Evolutionary conservation across 1,140 invertebrate genomes (phyloP).

Genomic region (Drosophila pseudoobscura): DNA sequence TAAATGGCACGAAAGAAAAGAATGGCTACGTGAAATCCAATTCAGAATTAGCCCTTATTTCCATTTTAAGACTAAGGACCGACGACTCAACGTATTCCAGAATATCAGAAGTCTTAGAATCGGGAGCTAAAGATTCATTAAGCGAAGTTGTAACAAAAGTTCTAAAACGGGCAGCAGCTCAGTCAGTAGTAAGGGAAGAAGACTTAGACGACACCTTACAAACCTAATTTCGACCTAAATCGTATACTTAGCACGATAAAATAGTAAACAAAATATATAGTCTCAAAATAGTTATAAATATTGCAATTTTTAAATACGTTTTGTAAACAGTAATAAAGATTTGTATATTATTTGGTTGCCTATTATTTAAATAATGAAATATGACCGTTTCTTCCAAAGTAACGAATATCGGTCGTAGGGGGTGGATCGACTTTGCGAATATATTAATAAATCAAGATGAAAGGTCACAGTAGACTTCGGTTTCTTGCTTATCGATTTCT

Average conservation of each 20-base stretch:
- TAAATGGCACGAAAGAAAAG: constrained; percentile 99
- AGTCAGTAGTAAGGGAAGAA: constrained; percentile 92
- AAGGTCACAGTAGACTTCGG: no score
- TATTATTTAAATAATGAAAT: no score
- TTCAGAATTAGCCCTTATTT: constrained; percentile 95
- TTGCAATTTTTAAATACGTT: constrained; percentile 6
- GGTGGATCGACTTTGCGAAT: no score
- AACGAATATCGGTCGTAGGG: no score
- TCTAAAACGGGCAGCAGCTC: constrained; percentile 88
- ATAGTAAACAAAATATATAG: background rate
- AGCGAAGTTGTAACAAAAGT: constrained; percentile 94
- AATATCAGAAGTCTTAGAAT: constrained; percentile 90
- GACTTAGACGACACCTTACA: constrained; percentile 96
- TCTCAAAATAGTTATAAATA: constrained; percentile 1
- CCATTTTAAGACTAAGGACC: constrained; percentile 91
- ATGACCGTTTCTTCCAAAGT: no score
- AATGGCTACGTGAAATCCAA: constrained; percentile 97
- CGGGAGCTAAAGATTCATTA: constrained; percentile 93
- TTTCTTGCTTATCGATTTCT: no score
- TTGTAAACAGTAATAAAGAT: constrained; percentile 5
- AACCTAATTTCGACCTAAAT: constrained; percentile 47
- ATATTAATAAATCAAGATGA: no score
- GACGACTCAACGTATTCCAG: constrained; percentile 90
- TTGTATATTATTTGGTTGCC: background rate
- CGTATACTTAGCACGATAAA: background rate